Base-by-base conservation (phyloP, 2,888 invertebrate species). In the Mythimna loreyi region DNA sequence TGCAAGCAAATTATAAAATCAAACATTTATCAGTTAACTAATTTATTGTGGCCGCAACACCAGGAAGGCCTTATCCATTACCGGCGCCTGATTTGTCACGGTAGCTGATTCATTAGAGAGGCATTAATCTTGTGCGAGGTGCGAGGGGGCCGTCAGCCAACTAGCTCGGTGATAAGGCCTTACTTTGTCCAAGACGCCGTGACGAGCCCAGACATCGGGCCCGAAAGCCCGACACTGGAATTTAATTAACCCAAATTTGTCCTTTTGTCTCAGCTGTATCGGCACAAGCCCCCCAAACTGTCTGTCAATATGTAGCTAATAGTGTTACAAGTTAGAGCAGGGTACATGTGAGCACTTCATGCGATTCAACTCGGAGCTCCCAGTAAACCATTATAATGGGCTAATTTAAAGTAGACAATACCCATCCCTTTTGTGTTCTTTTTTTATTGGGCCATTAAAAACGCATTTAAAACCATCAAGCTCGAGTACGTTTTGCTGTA, bases 181-280 rank as follows among this genome's bases (percentile, higher is more conserved):
- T 90, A 92, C 91, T 92, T 92, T 92, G 92, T 91, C 90, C 90
- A 92, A 90, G 92, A 90, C 87, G 87, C 91, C 91, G 89, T 92
- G 92, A 92, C 92, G 90, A 89, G 86, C 90, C 85, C 82, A 90
- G 88, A 90, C 88, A 88, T 85, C 85, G 85, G 83, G 84, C 86
- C 85, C 82, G 83, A 91, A 92, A 91, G 88, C 89, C 86, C 87
- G 88, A 92, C 92, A 93, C 89, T 90, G 91, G 90, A 93, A 93
- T 93, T 92, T 93, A 93, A 93, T 93, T 92, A 94, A 93, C 93
- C 91, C 90, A 91, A 92, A 92, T 93, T 91, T 90, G 90, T 90
- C 92, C 92, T 90, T 91, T 92, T 92, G 92, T 92, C 85, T 89
- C 72, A 77, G 89, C 85, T 85, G 82, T 85, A 86, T 85, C 85